Conservation (phyloP, 2,797 vertebrate species). For the Lerista edwardsae region DNA sequence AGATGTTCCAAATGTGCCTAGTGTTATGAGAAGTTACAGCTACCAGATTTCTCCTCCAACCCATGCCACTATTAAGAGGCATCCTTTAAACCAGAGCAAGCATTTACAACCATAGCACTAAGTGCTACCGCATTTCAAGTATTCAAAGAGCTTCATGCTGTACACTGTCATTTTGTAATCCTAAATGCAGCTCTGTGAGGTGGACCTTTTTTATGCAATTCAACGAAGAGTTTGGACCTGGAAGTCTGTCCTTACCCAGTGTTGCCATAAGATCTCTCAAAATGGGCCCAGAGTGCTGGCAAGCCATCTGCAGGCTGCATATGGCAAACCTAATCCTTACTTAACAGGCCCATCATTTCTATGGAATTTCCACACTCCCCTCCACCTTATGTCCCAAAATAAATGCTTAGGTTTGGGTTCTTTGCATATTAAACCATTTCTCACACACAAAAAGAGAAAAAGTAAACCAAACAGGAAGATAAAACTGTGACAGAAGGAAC, state of each 20-base stretch:
- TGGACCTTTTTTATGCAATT: not conserved
- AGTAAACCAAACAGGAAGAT: too few relatives aligned
- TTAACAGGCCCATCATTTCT: not conserved
- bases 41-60: not conserved
- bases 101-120: not conserved
- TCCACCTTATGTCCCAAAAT: too few relatives aligned
- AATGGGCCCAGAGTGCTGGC: not conserved
- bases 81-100: not conserved
- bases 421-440: not conserved
- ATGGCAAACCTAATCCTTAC: not conserved
- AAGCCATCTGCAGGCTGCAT: not conserved
- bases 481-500: too few relatives aligned
- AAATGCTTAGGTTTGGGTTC: not conserved
- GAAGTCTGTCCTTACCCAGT: too few relatives aligned
- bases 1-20: not conserved
- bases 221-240: not conserved
- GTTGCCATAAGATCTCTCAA: not conserved
- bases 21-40: not conserved
- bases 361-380: not conserved
- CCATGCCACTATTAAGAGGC: not conserved
- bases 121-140: not conserved
- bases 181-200: not conserved
- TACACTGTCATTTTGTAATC: not conserved
- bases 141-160: not conserved
- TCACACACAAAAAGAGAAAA: not conserved